These are phyloP conservation scores for Acanthosepion lycidas DNA, from an alignment of 2,888 invertebrate species.

Conservation along the genomic window DNA sequence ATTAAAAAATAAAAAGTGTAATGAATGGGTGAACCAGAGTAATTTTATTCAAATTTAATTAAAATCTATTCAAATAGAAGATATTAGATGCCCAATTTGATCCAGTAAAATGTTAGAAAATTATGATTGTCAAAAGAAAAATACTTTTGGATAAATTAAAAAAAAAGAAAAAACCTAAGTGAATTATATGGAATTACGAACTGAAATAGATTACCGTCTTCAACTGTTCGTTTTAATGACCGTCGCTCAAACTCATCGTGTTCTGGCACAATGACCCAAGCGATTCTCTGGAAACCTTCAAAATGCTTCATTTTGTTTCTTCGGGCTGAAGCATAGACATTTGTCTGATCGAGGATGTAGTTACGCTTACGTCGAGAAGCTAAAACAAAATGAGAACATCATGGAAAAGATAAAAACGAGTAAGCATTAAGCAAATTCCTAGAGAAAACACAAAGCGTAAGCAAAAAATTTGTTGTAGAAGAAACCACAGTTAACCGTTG, in stretches of 20 bases:
- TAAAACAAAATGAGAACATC: background rate
- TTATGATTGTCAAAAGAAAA: too few species aligned
- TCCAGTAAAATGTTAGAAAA: too few species aligned
- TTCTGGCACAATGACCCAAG: constrained; percentile 91
- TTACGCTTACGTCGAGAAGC: constrained; percentile 81
- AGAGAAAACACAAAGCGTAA: background rate
- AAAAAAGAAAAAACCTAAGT: background rate
- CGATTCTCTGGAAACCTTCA: constrained; percentile 90
- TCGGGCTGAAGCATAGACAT: constrained; percentile 95
- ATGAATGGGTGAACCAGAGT: too few species aligned
- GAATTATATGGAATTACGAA: background rate
- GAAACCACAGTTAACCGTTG: background rate
- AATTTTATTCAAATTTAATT: too few species aligned
- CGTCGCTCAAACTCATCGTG: constrained; percentile 89
- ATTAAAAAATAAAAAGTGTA: too few species aligned
- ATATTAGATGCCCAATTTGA: too few species aligned
- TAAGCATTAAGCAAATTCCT: background rate
- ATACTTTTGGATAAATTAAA: too few species aligned
- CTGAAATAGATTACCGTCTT: constrained; percentile 80
- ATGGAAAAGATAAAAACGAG: background rate
- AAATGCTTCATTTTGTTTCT: constrained; percentile 97
- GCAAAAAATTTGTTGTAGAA: background rate
- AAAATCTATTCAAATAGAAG: too few species aligned
- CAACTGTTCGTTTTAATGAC: constrained; percentile 85
- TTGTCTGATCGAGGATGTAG: constrained; percentile 98